phyloP scores from a whole-genome alignment of 1,140 invertebrate species.

The Bursaphelenchus mucronatus region DNA sequence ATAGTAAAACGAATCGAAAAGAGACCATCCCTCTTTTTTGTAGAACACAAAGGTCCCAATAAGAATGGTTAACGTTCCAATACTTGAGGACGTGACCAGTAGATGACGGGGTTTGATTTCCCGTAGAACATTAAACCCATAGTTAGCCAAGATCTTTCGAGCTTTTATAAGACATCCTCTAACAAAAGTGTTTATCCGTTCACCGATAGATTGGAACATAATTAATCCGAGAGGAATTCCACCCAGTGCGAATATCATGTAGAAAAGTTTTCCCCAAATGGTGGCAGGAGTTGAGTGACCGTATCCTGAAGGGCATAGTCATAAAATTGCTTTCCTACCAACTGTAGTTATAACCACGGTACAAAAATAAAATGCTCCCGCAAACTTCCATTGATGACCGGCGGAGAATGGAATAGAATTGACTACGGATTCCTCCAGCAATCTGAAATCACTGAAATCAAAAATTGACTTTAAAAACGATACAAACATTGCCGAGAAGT shows the following conservation, averaged over 20 bases:
- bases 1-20: slow-evolving; percentile 97
- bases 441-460: slow-evolving; percentile 71
- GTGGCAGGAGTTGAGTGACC: slow-evolving; percentile 62
- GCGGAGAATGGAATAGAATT: slow-evolving; percentile 93
- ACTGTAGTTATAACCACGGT: slow-evolving; percentile 97
- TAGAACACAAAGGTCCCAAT: slow-evolving; percentile 54
- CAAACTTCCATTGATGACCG: slow-evolving; percentile 91
- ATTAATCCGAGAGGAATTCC: slow-evolving; percentile 78
- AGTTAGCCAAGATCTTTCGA: slow-evolving; percentile 14
- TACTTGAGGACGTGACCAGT: slow-evolving; percentile 46
- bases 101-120: slow-evolving; percentile 51
- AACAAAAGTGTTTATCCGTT: slow-evolving; percentile 88
- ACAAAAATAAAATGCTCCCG: slow-evolving; percentile 95
- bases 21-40: slow-evolving; percentile 86
- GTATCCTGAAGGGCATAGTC: slow-evolving; percentile 48
- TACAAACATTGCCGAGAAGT: slow-evolving; percentile 68
- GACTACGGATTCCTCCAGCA: slow-evolving; percentile 85
- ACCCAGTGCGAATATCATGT: slow-evolving; percentile 62
- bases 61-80: slow-evolving; percentile 48
- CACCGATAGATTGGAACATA: slow-evolving; percentile 97
- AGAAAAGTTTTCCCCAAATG: slow-evolving; percentile 61
- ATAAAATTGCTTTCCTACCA: slow-evolving; percentile 64
- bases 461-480: background rate
- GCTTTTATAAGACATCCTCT: slow-evolving; percentile 76
- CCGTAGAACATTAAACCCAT: slow-evolving; percentile 24